Base-by-base conservation (phyloP, 1,140 invertebrate genomes). In the Parapsyche elsis region DNA sequence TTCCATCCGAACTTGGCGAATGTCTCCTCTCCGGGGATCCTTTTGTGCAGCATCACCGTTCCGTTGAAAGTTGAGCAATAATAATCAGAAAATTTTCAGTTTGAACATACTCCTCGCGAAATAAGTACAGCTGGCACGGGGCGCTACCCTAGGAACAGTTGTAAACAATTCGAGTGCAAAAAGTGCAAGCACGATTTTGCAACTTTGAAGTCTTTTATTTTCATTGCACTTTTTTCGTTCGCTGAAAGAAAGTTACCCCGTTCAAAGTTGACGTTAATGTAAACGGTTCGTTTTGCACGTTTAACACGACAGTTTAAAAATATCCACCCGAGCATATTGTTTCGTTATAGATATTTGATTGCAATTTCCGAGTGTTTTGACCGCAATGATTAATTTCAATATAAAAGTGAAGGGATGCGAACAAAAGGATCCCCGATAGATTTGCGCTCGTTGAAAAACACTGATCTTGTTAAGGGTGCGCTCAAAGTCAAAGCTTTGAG, bases 401-500 rank as follows among this genome's bases (percentile, higher is more conserved):
- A 59, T 75, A 57, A 75, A 75, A 75, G 73, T 75, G n/a, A 24
- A 38, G 12, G 19, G 26, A 19, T 45, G 70, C 10, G 12, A 49
- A 75, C 73, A 75, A 75, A 57, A 75, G 70, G 46, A 75, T 57
- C 16, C 7, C 12, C 73, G 16, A 49, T 53, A 59, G 26, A 75
- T 26, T 46, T 75, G 4, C 12, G 46, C 49, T 24, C 24, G 12
- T 24, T 67, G 9, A 30, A 75, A 59, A 75, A 59, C 73, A 46
- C 44, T 24, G 73, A 75, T 75, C 73, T 75, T 75, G 73, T 75
- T 57, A 75, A 75, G 46, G 73, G 64, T n/a, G 10, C 24, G 64
- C 44, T 75, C 49, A 46, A 75, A 75, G 73, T 75, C 73, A 75
- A 75, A 75, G 73, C 73, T 59, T 75, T 75, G 49, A 75, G 53